Evolutionary conservation across 2,113 vertebrate genomes (phyloP), one percentile per base, ranked within the genome.

Genomic region (Phrynosoma platyrhinos): DNA sequence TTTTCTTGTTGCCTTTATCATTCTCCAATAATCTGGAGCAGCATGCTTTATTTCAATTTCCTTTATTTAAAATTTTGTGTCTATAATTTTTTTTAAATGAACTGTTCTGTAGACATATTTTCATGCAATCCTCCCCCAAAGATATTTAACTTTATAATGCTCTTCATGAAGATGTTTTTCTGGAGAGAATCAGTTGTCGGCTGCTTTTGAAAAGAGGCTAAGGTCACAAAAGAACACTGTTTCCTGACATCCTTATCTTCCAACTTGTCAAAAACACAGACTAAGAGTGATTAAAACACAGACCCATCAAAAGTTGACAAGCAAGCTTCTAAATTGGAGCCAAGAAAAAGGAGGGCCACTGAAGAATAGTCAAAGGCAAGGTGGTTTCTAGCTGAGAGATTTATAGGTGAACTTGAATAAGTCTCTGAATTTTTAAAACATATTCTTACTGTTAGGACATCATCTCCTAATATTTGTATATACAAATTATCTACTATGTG

Each of bases 241-340:
- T 72, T 90, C 92, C 88, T 85, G 75, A 90, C 84, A 91, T 58
- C 4, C 1, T 18, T 83, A 58, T 64, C 82, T 86, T 88, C 88
- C 91, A 88, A 47, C 42, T 80, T 13, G 82, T 89, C 75, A 76
- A 55, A 58, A 92, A 90, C 47, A 55, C 23, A 84, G 2, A 80
- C 0, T 78, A 79, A 90, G 76, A 91, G 79, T 62, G 86, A 92
- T 77, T 90, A 88, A 93, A 79, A 79, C 20, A 79, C 40, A 5
- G 75, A 92, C 91, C 82, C 86, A 94, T 90, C 90, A 91, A 89
- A 82, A 87, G 77, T 87, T 82, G 89, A 92, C 75, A 91, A n/a
- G 58, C 27, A 86, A 42, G 9, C 13, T 89, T 92, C 79, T 87
- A 82, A 62, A 82, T 81, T 30, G 87, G 75, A 94, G 76, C 76